Base-by-base conservation (phyloP, 2,113 vertebrate species). In the Cryptomyrus ogoouensis region DNA sequence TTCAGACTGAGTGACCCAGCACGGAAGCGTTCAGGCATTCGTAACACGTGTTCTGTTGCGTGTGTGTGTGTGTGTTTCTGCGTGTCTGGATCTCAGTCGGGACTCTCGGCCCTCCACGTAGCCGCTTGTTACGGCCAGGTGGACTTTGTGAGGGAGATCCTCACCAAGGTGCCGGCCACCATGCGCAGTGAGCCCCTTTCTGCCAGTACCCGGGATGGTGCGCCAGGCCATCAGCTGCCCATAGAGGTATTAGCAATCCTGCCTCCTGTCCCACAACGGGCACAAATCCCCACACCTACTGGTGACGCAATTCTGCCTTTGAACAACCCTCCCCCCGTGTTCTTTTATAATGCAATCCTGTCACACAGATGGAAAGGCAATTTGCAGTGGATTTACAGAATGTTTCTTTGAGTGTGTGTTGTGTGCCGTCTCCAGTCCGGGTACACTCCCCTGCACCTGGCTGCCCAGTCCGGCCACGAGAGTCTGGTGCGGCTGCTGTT, bases 391-490 rank as follows among this genome's bases (percentile, higher is more conserved):
- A 44, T 27, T 56, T 35, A 31, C n/a, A 53, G 35, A 42, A 15
- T 31, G 62, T 47, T 19, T 80, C 35, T 58, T 24, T 58, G 77
- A 53, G 49, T 56, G 47, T 58, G 58, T 88, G 66, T n/a, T 90
- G 84, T 90, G 66, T 90, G 56, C 56, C n/a, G 0, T 31, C 53
- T 53, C 53, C 89, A 95, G 93, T 95, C 93, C 84, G 94, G 93
- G 17, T 94, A 91, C 84, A 95, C 94, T 44, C 93, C 94, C 7
- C 90, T 95, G 46, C 94, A 95, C 77, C 84, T 94, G 62, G 94
- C 94, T 42, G 94, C 94, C 42, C 92, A 92, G 87, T 95, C 94
- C 0, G 94, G 94, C 15, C 94, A 95, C 52, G 94, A 95, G 91
- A 91, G 90, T 46, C 88, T 95, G 47, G 94, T 95, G 8, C 91